Evolutionary conservation across 2,888 invertebrate genomes (phyloP).

Genomic region (Sphecodes monilicornis): DNA sequence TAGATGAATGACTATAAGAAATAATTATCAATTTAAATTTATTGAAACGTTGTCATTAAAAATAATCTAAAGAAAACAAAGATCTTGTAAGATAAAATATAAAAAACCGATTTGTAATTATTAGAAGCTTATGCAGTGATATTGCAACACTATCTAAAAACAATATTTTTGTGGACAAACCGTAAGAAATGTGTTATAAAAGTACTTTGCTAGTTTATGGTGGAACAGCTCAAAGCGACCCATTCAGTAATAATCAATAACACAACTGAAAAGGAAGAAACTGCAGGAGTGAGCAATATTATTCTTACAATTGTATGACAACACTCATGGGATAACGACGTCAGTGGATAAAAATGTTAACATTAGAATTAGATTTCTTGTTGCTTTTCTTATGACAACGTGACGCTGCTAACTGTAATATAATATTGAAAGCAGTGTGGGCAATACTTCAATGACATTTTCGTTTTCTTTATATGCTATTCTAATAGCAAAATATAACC

Average conservation of each 20-base stretch:
- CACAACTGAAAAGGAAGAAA: neutral
- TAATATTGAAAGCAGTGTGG: neutral
- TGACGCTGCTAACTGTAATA: neutral
- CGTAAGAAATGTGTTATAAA: neutral
- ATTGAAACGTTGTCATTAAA: no score
- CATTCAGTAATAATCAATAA: neutral
- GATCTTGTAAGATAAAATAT: neutral
- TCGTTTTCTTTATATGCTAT: neutral
- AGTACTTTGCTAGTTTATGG: neutral
- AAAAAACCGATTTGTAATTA: neutral
- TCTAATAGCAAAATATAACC: no score
- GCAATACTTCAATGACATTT: neutral
- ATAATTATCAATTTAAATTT: no score
- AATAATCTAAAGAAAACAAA: no score
- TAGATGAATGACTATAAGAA: no score
- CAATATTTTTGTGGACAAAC: neutral
- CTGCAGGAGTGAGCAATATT: neutral
- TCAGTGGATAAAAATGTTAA: neutral
- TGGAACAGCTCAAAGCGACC: neutral
- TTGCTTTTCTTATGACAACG: neutral
- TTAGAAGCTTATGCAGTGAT: neutral
- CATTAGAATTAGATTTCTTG: neutral
- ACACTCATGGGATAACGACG: neutral
- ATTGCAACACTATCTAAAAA: neutral
- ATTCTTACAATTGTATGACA: neutral